A percentile compares a stretch with the other conserved stretches of the same genome.
These are phyloP conservation scores for human DNA, from an alignment of 2,113 vertebrate species.

Conservation along the genomic window DNA sequence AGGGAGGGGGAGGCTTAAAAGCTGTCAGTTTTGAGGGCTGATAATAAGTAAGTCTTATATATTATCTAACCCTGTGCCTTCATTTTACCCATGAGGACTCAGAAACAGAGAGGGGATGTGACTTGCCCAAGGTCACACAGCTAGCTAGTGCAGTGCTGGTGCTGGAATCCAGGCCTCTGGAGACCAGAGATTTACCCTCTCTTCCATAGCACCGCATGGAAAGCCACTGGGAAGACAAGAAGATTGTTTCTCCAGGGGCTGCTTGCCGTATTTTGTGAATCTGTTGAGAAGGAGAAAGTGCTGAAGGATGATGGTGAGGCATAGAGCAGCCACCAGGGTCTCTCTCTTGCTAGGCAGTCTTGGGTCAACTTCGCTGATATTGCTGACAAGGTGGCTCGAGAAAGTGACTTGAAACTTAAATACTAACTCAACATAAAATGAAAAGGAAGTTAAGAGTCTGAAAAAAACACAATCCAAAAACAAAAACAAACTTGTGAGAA, in stretches of 20 bases:
- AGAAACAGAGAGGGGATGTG: not conserved
- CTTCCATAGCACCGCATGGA: not conserved
- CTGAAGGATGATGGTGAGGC: not conserved
- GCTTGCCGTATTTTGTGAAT: not conserved
- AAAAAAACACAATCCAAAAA: not conserved
- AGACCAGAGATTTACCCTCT: not conserved
- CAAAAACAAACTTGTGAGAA: not conserved
- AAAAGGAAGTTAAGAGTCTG: slow-evolving; percentile 18
- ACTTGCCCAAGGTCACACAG: not conserved
- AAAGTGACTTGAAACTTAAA: slow-evolving; percentile 2
- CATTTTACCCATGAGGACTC: not conserved
- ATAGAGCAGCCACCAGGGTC: rapidly evolving
- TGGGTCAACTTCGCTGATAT: not conserved
- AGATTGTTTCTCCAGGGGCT: not conserved
- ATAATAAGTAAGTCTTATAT: not conserved
- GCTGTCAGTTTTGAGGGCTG: not conserved
- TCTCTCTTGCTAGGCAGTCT: not conserved
- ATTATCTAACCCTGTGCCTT: not conserved
- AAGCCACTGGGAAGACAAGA: not conserved
- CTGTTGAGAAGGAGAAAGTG: not conserved
- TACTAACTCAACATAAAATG: not conserved
- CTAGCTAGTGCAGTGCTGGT: no score
- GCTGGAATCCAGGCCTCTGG: not conserved
- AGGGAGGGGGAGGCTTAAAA: not conserved
- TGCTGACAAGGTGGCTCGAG: not conserved